These are phyloP conservation scores for Pantala flavescens DNA, from an alignment of 1,140 invertebrate species.

Conservation along the genomic window DNA sequence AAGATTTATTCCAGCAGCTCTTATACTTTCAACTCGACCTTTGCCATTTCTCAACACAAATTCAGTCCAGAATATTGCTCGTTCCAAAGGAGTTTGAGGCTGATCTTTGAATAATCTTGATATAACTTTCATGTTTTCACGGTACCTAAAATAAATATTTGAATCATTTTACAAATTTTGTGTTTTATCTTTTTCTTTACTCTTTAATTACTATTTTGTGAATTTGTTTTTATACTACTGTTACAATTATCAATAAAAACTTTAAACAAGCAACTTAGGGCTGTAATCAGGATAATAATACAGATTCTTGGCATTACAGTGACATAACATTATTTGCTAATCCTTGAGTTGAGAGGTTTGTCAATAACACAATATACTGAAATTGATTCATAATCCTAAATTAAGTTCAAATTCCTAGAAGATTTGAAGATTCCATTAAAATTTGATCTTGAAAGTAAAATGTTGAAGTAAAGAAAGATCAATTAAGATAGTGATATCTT, in stretches of 20 bases:
- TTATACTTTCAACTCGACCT: slow-evolving; percentile 46
- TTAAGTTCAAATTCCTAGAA: no score
- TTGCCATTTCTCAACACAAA: slow-evolving; percentile 25
- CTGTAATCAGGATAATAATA: background rate
- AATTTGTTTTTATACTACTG: background rate
- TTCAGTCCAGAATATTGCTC: slow-evolving; percentile 25
- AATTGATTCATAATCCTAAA: no score
- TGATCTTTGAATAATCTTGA: slow-evolving; percentile 22
- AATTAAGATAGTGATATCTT: background rate
- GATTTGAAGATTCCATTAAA: no score
- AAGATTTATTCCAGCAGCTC: slow-evolving; percentile 48
- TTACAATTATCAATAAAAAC: background rate
- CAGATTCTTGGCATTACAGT: background rate
- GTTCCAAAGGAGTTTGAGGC: slow-evolving; percentile 19
- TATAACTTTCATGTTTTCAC: slow-evolving; percentile 13
- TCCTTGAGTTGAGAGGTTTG: no score
- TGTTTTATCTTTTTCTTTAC: background rate
- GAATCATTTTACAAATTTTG: background rate
- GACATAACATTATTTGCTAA: no score
- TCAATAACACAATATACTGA: no score
- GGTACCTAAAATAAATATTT: background rate
- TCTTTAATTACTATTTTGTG: background rate
- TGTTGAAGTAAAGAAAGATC: background rate
- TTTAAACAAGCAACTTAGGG: background rate
- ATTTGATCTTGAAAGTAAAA: no score